Base-by-base conservation (phyloP, 53 echinoderm and acorn worm genomes). In the Mesocentrotus franciscanus region DNA sequence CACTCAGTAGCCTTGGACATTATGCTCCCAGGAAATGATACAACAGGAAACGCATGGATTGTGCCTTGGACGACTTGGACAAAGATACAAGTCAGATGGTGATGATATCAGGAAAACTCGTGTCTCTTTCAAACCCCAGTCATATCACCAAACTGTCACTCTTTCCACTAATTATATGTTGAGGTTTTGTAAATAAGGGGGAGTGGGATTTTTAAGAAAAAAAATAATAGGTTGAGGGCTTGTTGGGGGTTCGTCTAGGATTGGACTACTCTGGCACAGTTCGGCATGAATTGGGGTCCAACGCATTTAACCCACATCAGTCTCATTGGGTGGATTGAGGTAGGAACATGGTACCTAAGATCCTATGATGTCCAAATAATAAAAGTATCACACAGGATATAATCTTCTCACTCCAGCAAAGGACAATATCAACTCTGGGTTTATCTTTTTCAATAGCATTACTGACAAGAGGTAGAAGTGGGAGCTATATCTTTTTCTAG, bases 41-140 rank as follows among this genome's bases (percentile, higher is more conserved):
- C 85, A 85, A 94, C 95, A 94, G 95, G 95, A 94, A 94, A 68
- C 71, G 26, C 62, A 94, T 36, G 95, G 87, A 85, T 94, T 93
- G 94, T 49, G 95, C 55, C 87, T 66, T 85, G 87, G 95, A 94
- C 56, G 61, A 14, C 84, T 94, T 61, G 94, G 94, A 84, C 94
- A 94, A 33, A 36, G 94, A 84, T 84, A 32, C 60, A 59, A 61
- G 87, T 94, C 95, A 94, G 64, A 94, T 94, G 95, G 95, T 71
- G 95, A 70, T 70, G 62, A 93, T 49, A 85, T 94, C 87, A 68
- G 68, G 27, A 66, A 27, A 49, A 29, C 83, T 83, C 59, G 6
- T 93, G 94, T 15, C 83, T 56, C 55, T 35, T 87, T 27, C 8
- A 87, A 18, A 87, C 58, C 58, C 57, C 27, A 59, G 14, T 22